Conservation (phyloP, 2,888 invertebrate genomes). For the Protodeltote pygarga region DNA sequence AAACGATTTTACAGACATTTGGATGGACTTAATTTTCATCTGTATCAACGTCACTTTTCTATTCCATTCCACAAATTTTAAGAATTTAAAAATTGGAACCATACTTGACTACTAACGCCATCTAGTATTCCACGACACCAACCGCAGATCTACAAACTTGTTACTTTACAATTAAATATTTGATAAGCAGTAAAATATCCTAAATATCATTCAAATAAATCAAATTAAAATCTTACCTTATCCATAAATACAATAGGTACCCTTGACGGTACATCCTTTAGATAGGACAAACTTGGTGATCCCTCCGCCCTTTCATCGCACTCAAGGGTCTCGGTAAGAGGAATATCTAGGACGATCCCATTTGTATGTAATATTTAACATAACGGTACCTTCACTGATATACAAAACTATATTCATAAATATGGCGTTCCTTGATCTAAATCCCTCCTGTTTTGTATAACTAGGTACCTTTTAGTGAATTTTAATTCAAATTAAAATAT, state of each 20-base stretch:
- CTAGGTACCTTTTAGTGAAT: no score
- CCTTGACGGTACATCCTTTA: slow-evolving; percentile 40
- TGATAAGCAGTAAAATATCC: no score
- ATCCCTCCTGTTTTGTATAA: neutral
- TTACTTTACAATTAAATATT: no score
- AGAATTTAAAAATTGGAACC: slow-evolving; percentile 8
- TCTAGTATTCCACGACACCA: no score
- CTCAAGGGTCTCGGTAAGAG: slow-evolving; percentile 34
- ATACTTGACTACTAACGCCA: slow-evolving; percentile 25
- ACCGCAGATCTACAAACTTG: no score
- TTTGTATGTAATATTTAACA: slow-evolving; percentile 55
- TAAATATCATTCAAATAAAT: neutral
- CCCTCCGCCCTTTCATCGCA: slow-evolving; percentile 31
- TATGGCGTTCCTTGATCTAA: neutral
- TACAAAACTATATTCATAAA: slow-evolving; percentile 8
- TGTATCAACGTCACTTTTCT: neutral
- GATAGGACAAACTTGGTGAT: slow-evolving; percentile 47
- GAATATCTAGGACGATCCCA: slow-evolving; percentile 47
- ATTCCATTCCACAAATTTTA: neutral
- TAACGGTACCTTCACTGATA: slow-evolving; percentile 26
- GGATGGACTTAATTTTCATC: no score
- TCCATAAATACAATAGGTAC: slow-evolving; percentile 20
- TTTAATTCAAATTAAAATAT: no score
- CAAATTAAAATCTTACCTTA: slow-evolving; percentile 2
- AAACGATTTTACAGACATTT: neutral